Conservation (phyloP, 2,888 invertebrate genomes). For the Scaeva pyrastri region DNA sequence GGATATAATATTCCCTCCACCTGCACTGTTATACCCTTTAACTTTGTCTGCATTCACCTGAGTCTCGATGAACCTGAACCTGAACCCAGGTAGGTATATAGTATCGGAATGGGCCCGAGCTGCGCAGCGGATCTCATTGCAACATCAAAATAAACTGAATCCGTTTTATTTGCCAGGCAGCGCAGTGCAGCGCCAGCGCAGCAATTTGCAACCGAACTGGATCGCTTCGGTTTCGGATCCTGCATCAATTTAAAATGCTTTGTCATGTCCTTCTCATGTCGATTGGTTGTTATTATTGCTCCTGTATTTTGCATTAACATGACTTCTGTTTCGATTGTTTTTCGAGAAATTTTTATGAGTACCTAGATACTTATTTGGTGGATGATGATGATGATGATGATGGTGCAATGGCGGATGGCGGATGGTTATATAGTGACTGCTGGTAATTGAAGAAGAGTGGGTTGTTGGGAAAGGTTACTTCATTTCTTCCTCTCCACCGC, state of each 20-base stretch:
- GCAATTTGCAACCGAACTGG: constrained; percentile 57
- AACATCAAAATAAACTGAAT: constrained; percentile 47
- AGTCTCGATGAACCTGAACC: constrained; percentile 22
- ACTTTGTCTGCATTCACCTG: constrained; percentile 12
- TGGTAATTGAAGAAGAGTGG: constrained; percentile 13
- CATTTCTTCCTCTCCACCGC: constrained; percentile 1
- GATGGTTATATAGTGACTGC: constrained; percentile 1
- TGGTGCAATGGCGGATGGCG: not conserved
- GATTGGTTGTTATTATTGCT: constrained; percentile 77
- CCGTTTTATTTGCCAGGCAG: constrained; percentile 30
- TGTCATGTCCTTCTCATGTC: constrained; percentile 76
- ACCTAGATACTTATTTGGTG: constrained; percentile 59
- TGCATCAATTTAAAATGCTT: constrained; percentile 68
- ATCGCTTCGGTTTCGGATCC: constrained; percentile 21
- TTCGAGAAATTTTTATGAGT: constrained; percentile 74
- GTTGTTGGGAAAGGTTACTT: constrained; percentile 37
- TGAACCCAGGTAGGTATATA: not conserved
- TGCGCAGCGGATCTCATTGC: constrained; percentile 10
- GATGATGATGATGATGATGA: constrained; percentile 10
- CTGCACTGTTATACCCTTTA: not conserved
- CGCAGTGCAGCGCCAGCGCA: no score
- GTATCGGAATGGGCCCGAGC: not conserved
- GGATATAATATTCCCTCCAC: constrained; percentile 24
- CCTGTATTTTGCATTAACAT: constrained; percentile 77
- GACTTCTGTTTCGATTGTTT: constrained; percentile 77